A percentile compares a stretch with the other conserved stretches of the same genome.
phyloP scores from a whole-genome alignment of 2,797 vertebrate species.

The Tapera naevia region DNA sequence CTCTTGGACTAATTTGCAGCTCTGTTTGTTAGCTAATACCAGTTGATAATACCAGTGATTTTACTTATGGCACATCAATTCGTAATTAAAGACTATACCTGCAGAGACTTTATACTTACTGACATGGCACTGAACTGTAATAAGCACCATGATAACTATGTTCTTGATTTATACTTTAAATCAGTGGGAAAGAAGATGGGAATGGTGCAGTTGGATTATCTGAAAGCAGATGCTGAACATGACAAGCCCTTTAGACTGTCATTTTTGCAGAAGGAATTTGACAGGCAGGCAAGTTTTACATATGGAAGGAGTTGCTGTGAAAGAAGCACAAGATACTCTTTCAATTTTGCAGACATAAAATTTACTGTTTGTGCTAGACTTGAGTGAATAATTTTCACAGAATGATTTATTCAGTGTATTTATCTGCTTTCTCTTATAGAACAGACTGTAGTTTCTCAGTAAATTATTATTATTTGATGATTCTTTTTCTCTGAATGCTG shows the following conservation, averaged over 20 bases:
- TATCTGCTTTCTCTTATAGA: not conserved
- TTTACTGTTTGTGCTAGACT: not conserved
- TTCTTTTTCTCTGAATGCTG: not conserved
- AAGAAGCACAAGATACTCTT: not conserved
- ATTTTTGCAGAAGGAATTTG: not conserved
- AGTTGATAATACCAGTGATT: not conserved
- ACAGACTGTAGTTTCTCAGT: not conserved
- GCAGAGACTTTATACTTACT: not conserved
- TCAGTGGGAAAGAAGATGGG: not conserved
- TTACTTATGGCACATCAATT: not conserved
- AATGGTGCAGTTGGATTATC: not conserved
- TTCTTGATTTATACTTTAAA: not conserved
- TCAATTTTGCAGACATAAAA: not conserved
- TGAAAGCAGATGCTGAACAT: not conserved
- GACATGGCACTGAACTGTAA: not conserved
- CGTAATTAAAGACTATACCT: not conserved
- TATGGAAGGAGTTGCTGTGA: not conserved
- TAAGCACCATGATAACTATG: not conserved
- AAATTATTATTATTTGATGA: not conserved
- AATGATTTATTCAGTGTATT: not conserved
- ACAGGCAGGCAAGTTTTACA: slow-evolving; percentile 1
- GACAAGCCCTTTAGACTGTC: not conserved
- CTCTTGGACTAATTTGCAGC: not conserved
- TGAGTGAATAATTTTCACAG: not conserved
- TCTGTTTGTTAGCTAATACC: not conserved